phyloP scores from a whole-genome alignment of 2,797 vertebrate genomes.

The Hylomyscus alleni region DNA sequence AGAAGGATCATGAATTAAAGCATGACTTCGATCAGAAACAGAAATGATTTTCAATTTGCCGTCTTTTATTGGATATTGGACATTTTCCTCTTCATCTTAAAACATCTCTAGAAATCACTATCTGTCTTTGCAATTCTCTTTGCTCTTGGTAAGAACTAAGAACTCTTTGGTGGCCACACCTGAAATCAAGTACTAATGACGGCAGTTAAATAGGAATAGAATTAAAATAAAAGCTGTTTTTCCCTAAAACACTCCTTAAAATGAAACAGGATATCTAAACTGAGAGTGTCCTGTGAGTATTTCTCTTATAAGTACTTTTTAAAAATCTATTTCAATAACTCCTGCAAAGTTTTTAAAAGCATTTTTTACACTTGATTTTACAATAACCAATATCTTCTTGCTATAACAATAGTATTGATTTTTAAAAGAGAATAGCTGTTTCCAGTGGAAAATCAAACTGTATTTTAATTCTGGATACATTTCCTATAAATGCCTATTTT shows the following conservation, averaged over 20 bases:
- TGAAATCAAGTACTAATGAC: not conserved
- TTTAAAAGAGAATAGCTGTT: not conserved
- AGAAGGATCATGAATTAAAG: not conserved
- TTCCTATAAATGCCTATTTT: not conserved
- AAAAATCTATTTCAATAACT: not conserved
- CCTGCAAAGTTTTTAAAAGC: not conserved
- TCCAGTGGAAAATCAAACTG: not conserved
- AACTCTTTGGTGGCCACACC: no score
- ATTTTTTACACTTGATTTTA: not conserved
- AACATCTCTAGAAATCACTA: not conserved
- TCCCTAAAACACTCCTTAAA: not conserved
- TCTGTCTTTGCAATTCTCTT: not conserved
- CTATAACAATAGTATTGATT: not conserved
- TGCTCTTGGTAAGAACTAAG: no score
- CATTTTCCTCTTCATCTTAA: not conserved
- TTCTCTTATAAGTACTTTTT: no score
- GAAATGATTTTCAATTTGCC: not conserved
- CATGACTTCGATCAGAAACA: not conserved
- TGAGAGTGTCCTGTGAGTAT: not conserved
- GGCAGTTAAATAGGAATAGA: not conserved
- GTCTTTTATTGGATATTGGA: not conserved
- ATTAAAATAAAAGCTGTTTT: not conserved
- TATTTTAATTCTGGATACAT: not conserved
- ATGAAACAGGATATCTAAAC: not conserved
- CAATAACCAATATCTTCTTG: not conserved